These are phyloP conservation scores for Sterna hirundo DNA, from an alignment of 2,113 vertebrate genomes.

Conservation along the genomic window DNA sequence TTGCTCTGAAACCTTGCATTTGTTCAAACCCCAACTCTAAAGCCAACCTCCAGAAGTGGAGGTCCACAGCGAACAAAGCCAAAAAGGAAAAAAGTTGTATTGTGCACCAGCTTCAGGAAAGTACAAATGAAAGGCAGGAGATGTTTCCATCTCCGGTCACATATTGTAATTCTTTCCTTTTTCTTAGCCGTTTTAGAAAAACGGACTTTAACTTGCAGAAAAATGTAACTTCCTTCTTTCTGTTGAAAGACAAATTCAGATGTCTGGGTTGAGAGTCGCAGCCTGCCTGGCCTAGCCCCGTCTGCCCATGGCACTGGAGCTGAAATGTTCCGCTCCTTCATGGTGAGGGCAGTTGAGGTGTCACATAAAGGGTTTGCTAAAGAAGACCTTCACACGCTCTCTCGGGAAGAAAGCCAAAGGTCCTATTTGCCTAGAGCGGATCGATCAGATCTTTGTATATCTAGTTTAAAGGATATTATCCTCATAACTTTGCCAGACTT, in stretches of 20 bases:
- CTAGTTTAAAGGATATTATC: not conserved
- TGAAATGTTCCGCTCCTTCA: not conserved
- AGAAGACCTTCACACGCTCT: not conserved
- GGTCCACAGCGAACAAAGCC: fast-evolving
- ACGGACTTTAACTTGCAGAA: not conserved
- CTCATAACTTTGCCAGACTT: slow-evolving; percentile 22
- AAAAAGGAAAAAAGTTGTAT: not conserved
- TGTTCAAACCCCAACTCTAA: not conserved
- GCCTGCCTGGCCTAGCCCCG: not conserved
- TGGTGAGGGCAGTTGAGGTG: not conserved
- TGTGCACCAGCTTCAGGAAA: not conserved
- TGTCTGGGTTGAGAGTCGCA: not conserved
- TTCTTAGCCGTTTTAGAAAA: not conserved
- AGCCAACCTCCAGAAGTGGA: not conserved
- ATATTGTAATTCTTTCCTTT: not conserved
- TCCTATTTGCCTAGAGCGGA: not conserved
- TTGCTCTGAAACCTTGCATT: not conserved
- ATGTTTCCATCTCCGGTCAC: not conserved
- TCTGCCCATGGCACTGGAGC: not conserved
- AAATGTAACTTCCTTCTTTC: not conserved
- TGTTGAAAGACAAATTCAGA: not conserved
- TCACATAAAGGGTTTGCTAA: not conserved
- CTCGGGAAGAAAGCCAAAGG: slow-evolving; percentile 25
- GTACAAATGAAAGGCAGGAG: not conserved
- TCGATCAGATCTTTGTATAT: not conserved